Percentiles rank a stretch among this genome's conserved stretches.
phyloP scores from a whole-genome alignment of 1,140 invertebrate genomes.

The Lanistes nyassanus region DNA sequence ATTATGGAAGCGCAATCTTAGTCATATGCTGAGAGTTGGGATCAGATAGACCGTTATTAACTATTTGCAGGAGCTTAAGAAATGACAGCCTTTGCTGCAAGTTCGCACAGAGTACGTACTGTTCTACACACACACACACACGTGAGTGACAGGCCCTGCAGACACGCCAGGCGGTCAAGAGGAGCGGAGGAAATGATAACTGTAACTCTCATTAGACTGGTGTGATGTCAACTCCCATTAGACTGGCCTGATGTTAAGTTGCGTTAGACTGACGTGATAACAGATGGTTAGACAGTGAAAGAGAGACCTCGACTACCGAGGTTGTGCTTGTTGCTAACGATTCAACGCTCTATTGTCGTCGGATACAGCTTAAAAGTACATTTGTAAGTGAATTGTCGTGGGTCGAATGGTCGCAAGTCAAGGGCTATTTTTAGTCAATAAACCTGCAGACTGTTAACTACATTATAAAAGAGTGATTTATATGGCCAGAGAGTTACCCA shows the following conservation, averaged over 20 bases:
- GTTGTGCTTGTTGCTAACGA: too few relatives aligned
- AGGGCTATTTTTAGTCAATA: not conserved
- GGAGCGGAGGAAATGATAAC: not conserved
- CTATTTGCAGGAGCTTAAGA: not conserved
- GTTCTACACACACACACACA: not conserved
- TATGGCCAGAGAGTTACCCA: not conserved
- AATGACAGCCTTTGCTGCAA: too few relatives aligned
- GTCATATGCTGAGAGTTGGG: not conserved
- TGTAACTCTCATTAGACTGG: not conserved
- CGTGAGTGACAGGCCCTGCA: not conserved
- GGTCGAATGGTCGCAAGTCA: not conserved
- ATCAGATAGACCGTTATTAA: not conserved
- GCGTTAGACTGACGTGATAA: not conserved
- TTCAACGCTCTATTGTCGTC: too few relatives aligned
- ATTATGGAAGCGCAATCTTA: not conserved
- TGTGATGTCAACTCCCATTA: not conserved
- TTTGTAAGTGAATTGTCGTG: not conserved
- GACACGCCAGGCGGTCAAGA: not conserved
- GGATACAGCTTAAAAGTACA: conserved; percentile 3
- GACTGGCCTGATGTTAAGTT: not conserved
- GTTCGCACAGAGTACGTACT: not conserved
- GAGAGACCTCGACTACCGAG: too few relatives aligned
- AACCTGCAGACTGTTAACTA: not conserved
- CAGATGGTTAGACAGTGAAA: conserved; percentile 6
- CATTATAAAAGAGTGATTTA: not conserved